Base-by-base conservation (phyloP, 1,140 invertebrate genomes). In the Battus philenor region DNA sequence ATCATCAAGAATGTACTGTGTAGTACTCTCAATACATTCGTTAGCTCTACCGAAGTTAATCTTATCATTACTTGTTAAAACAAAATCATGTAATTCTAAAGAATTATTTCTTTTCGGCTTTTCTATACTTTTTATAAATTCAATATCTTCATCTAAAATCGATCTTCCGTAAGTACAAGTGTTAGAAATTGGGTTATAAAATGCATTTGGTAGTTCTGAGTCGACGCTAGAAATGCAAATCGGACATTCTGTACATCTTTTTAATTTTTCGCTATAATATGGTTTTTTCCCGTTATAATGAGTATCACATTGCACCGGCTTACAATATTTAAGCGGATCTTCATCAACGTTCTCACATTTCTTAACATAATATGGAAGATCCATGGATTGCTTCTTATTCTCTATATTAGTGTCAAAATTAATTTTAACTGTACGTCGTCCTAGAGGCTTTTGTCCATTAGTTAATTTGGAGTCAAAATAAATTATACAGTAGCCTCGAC, bases 291-390 rank as follows among this genome's bases (percentile, higher is more conserved):
- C 86, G 41, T 86, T 81, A 48, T 89, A 89, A 66, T 86, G 84
- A 22, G 67, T 66, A n/a, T 86, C 81, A 58, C 88, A 90, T 34
- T 87, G 66, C 0, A 89, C 86, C 17, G 87, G 85, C 9, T 63
- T 52, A 56, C 88, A 90, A n/a, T 78, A 56, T 47, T 89, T 85
- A 9, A 88, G 54, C 2, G 85, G 74, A 51, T 89, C 86, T 50
- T 86, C 63, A 54, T 89, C 88, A 11, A 63, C 45, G 11, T 73
- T 66, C 5, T 54, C 43, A 49, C 88, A 90, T 13, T 48, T 46
- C 13, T 51, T 75, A 17, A 71, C 48, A 38, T 72, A 63, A 12
- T 38, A 15, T n/a, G 43, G 30, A 24, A 54, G 13, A 39, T 54
- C 36, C 18, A 44, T 52, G 6, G 18, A 6, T 8, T 41, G 36